Conservation (phyloP, 2,113 vertebrate genomes). For the Notiomystis cincta region DNA sequence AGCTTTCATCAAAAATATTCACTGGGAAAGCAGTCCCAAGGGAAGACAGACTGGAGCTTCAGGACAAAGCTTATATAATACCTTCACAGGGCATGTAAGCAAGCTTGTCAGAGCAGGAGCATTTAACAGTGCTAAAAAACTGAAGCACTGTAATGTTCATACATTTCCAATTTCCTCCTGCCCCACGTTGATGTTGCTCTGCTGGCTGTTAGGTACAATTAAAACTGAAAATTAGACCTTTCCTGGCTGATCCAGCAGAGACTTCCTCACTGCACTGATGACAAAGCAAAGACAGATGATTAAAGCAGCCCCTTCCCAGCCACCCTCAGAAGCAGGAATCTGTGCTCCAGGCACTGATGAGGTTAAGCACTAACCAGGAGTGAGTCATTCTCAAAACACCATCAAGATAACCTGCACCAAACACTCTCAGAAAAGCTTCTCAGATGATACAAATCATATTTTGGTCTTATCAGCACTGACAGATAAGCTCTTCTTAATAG, state of each 20-base stretch:
- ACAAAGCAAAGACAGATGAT: background rate
- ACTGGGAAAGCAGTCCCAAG: background rate
- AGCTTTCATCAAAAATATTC: background rate
- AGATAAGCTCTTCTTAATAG: constrained; percentile 7
- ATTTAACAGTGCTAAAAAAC: background rate
- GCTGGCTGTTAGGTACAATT: background rate
- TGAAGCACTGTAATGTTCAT: background rate
- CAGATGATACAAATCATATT: background rate
- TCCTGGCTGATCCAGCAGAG: background rate
- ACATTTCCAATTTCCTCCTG: background rate
- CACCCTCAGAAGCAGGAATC: background rate
- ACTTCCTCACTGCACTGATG: background rate
- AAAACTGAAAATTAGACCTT: background rate
- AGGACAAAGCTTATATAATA: background rate
- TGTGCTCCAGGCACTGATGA: background rate
- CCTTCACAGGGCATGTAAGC: background rate
- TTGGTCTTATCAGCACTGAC: background rate
- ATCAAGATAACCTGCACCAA: constrained; percentile 6
- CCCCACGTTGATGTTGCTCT: background rate
- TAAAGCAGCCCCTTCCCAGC: background rate
- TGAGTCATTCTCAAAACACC: background rate
- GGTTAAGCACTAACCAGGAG: background rate
- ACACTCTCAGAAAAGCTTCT: background rate
- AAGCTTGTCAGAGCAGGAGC: background rate
- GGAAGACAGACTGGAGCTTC: background rate